Percentiles rank a stretch among this genome's conserved stretches.
phyloP scores from a whole-genome alignment of 2,797 vertebrate genomes.

The Sebastolobus alascanus region DNA sequence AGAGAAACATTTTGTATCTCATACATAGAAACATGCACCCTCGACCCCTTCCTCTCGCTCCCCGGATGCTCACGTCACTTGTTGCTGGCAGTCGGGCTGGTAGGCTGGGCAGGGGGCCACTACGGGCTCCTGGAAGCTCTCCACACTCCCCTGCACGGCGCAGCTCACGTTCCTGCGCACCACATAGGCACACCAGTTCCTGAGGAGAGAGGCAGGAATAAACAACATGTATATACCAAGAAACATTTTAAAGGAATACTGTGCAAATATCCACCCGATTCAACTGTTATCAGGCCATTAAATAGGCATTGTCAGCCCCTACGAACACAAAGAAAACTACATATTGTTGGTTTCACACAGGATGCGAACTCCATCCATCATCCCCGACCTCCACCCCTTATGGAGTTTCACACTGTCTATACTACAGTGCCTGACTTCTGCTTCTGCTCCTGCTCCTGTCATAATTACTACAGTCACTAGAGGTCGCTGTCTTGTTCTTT shows the following conservation, averaged over 20 bases:
- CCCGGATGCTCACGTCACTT: conserved; percentile 89
- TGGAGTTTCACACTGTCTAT: too few species aligned
- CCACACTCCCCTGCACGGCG: conserved; percentile 91
- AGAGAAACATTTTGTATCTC: conserved; percentile 47
- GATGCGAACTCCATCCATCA: too few species aligned
- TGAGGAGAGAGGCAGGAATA: conserved; percentile 65
- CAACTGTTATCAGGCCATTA: too few species aligned
- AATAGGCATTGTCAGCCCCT: too few species aligned
- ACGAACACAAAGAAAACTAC: accelerated
- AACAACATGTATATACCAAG: not conserved
- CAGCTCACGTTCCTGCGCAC: conserved; percentile 97
- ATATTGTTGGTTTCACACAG: too few species aligned
- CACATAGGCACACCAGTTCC: conserved; percentile 98
- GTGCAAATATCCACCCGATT: not conserved
- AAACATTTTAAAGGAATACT: not conserved
- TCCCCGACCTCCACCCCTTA: too few species aligned
- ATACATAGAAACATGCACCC: conserved; percentile 46
- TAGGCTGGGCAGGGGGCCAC: conserved; percentile 86
- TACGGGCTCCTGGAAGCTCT: conserved; percentile 91
- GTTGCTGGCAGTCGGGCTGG: conserved; percentile 90
- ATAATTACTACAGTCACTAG: too few species aligned
- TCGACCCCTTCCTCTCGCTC: conserved; percentile 50
- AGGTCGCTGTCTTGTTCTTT: accelerated
- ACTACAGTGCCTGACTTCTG: too few species aligned
- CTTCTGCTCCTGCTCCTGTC: too few species aligned